Evolutionary conservation across 2,797 vertebrate genomes (phyloP), one percentile per base, ranked within the genome.

Genomic region (Choloepus didactylus): DNA sequence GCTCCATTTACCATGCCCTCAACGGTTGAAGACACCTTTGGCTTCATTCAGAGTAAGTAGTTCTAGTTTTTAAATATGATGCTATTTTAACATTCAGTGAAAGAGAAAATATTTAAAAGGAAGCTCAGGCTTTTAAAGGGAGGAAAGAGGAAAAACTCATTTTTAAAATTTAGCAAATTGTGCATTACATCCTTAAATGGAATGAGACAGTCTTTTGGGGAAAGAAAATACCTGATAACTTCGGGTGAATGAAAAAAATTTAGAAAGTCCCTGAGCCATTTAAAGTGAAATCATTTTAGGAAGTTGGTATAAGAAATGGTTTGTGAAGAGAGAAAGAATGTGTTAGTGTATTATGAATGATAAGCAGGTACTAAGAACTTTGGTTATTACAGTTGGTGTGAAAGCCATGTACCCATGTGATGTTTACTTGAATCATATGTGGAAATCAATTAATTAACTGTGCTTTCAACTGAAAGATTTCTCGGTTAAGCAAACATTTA

Each of bases 301-400:
- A 96, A 97, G 97, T 93, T 96, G 95, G 77, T 95, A 66, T 97
- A 97, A 96, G 96, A 98, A 97, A 93, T 94, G 95, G 96, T 85
- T 96, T 96, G 96, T 95, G 96, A 97, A 95, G 97, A 97, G 95
- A 95, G 92, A 97, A 96, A 93, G 92, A 97, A 88, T 93, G 95
- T 97, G 96, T 97, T 97, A 97, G 98, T 98, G 93, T 96, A 94
- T 97, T 96, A 83, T 80, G 97, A 98, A 98, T 94, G 95, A 94
- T 96, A 98, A 98, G 66, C 98, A 98, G 97, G 98, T 98, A 98
- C 97, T 95, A 87, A 93, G 82, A 98, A 97, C 62, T 21, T 69
- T 27, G 96, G 87, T 98, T 98, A 92, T 87, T 96, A 16, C 21
- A 93, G 46, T 92, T 97, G 96, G 77, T 97, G 95, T 97, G 97